phyloP scores from a whole-genome alignment of 2,888 invertebrate species.

The Caenorhabditis sp. region DNA sequence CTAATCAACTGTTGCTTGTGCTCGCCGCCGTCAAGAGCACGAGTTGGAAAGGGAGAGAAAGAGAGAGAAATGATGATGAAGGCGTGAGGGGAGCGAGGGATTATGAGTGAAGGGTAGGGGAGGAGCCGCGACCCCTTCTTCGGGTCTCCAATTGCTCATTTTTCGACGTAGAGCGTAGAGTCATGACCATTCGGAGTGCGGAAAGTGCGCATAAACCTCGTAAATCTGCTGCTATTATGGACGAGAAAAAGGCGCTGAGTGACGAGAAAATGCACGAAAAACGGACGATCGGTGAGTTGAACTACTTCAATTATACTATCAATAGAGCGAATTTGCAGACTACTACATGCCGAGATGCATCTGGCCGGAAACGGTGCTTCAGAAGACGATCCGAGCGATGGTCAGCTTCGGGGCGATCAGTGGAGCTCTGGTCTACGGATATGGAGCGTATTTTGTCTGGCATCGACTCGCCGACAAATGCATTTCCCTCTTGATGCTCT shows the following conservation, averaged over 20 bases:
- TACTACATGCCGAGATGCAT: constrained; percentile 13
- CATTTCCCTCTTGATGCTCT: background rate
- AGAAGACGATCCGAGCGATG: background rate
- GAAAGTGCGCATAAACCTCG: background rate
- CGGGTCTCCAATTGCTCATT: background rate
- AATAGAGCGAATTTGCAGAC: background rate
- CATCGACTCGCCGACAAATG: background rate
- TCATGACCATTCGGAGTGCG: constrained; percentile 7
- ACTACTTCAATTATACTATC: background rate
- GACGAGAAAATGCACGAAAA: background rate
- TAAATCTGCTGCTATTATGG: background rate
- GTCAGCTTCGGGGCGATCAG: background rate
- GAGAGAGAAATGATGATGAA: background rate
- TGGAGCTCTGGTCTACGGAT: background rate
- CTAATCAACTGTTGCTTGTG: constrained; percentile 20
- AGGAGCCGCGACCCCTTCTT: background rate
- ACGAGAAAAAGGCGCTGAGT: background rate
- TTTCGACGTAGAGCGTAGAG: background rate
- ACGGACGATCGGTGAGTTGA: background rate
- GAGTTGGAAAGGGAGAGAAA: background rate
- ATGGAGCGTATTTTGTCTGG: background rate
- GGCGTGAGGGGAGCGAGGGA: constrained; percentile 8
- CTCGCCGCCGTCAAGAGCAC: background rate
- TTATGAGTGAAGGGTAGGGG: constrained; percentile 5
- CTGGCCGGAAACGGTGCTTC: background rate